A percentile compares a stretch with the other conserved stretches of the same genome.
phyloP scores from a whole-genome alignment of 2,797 vertebrate genomes.

The Geotrypetes seraphini region DNA sequence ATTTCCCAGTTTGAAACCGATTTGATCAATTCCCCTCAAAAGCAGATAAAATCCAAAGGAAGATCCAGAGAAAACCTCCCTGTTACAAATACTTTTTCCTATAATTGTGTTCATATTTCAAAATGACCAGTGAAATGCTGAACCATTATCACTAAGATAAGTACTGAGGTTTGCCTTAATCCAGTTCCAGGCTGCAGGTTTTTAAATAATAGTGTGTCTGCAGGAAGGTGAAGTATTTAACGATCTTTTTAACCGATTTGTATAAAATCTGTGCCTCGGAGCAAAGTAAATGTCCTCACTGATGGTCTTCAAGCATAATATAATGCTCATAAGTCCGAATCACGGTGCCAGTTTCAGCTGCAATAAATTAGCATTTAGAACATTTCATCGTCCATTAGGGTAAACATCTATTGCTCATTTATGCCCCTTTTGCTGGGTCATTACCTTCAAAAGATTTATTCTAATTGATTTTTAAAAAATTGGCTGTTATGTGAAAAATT shows the following conservation, averaged over 20 bases:
- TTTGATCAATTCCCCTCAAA: too few species aligned
- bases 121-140: neutral
- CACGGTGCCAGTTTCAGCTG: neutral
- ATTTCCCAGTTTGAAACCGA: too few species aligned
- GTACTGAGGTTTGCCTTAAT: neutral
- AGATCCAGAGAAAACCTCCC: too few species aligned
- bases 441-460: neutral
- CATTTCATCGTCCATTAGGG: slow-evolving; percentile 12
- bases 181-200: neutral
- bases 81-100: too few species aligned
- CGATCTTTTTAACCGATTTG: neutral
- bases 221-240: too few species aligned
- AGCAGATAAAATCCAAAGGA: too few species aligned
- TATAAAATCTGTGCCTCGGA: neutral
- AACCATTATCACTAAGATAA: neutral
- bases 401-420: slow-evolving; percentile 10
- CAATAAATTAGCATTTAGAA: slow-evolving; percentile 18
- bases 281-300: neutral
- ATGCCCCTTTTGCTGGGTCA: neutral
- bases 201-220: neutral
- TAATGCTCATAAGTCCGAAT: neutral
- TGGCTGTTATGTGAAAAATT: neutral
- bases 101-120: too few species aligned
- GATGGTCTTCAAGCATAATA: neutral
- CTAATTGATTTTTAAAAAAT: slow-evolving; percentile 19